A percentile compares a stretch with the other conserved stretches of the same genome.
These are phyloP conservation scores for Serrognathus titanus DNA, from an alignment of 2,888 invertebrate species.

Conservation along the genomic window DNA sequence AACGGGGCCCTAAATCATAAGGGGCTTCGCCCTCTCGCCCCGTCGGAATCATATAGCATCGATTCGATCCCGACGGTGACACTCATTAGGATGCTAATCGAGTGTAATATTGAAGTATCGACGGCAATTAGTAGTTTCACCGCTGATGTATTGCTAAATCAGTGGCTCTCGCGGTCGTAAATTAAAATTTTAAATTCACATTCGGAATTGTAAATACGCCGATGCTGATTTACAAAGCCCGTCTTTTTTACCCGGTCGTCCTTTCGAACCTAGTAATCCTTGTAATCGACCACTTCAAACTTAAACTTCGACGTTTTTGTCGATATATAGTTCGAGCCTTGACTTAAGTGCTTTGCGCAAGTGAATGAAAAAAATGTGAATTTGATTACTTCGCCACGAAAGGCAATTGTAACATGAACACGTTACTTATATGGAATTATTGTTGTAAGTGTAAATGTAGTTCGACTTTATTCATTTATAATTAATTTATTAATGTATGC, in stretches of 20 bases:
- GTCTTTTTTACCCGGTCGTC: background rate
- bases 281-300: background rate
- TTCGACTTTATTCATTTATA: no score
- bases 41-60: constrained; percentile 7
- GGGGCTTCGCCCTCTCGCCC: background rate
- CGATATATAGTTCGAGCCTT: background rate
- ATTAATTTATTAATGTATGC: no score
- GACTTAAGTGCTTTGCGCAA: no score
- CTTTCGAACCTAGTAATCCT: background rate
- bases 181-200: constrained; percentile 17
- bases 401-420: no score
- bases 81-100: constrained; percentile 24
- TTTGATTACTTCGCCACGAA: no score
- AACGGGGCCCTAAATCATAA: constrained; percentile 8
- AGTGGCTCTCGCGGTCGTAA: constrained; percentile 11
- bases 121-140: constrained; percentile 24
- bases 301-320: background rate
- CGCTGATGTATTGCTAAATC: constrained; percentile 12
- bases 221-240: constrained; percentile 3
- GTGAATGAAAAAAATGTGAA: no score
- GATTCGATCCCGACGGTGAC: constrained; percentile 21
- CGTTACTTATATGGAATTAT: no score
- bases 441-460: no score
- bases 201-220: constrained; percentile 1
- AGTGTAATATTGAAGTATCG: constrained; percentile 26